phyloP scores from a whole-genome alignment of 2,113 vertebrate genomes.

The Podarcis muralis region DNA sequence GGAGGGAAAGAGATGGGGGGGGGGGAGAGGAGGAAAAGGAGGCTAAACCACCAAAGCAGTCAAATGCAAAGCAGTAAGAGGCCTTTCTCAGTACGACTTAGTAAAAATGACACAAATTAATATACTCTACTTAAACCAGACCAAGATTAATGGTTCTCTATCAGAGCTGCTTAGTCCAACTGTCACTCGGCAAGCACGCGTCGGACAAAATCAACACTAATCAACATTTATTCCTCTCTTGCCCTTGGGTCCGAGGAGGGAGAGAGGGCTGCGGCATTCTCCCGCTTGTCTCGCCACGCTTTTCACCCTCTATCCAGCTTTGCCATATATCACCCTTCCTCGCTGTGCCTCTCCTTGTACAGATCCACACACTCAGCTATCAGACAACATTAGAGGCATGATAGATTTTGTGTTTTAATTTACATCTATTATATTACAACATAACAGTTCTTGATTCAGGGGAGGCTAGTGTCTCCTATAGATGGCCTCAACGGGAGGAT shows the following conservation, averaged over 20 bases:
- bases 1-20: too few species aligned
- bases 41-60: conserved; percentile 78
- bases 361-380: conserved; percentile 81
- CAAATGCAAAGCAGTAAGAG: conserved; percentile 85
- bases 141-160: conserved; percentile 99
- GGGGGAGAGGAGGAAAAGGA: conserved; percentile 40
- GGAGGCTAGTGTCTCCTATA: conserved; percentile 71
- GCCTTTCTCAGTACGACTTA: conserved; percentile 88
- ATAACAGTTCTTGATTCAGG: conserved; percentile 77
- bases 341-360: conserved; percentile 77
- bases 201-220: conserved; percentile 99
- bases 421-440: conserved; percentile 93
- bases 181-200: conserved; percentile 94
- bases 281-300: conserved; percentile 87
- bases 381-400: conserved; percentile 93
- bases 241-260: conserved; percentile 92
- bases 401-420: conserved; percentile 99
- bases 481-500: conserved; percentile 69
- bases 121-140: conserved; percentile 99
- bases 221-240: conserved; percentile 99
- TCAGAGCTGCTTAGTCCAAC: conserved; percentile 96
- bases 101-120: conserved; percentile 99
- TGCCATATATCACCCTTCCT: conserved; percentile 91
- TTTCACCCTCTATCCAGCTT: conserved; percentile 94
- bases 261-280: conserved; percentile 78